Conservation (phyloP, 2,888 invertebrate species). For the Calliopum simillimum region DNA sequence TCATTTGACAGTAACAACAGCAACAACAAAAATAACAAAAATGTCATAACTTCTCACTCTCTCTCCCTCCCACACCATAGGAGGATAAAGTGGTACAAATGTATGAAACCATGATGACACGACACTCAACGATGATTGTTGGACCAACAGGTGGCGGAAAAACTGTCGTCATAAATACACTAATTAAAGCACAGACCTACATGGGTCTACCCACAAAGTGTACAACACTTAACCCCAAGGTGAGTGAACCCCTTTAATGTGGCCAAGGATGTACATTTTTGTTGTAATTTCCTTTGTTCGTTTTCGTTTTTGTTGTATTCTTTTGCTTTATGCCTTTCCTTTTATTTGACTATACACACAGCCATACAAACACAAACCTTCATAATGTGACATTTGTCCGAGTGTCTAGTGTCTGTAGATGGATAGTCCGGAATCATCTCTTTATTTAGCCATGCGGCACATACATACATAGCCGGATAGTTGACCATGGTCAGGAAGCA, state of each 20-base stretch:
- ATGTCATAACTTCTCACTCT: constrained; percentile 37
- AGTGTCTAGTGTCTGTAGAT: too few species aligned
- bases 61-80: constrained; percentile 64
- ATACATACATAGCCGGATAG: too few species aligned
- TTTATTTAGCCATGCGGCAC: too few species aligned
- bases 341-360: not conserved
- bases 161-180: constrained; percentile 82
- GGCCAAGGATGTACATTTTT: constrained; percentile 37
- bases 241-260: constrained; percentile 45
- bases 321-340: constrained; percentile 12
- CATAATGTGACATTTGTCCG: too few species aligned
- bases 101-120: constrained; percentile 95
- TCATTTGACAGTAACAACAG: too few species aligned
- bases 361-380: too few species aligned
- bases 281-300: not conserved
- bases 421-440: too few species aligned
- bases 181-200: constrained; percentile 82
- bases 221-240: constrained; percentile 86
- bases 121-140: constrained; percentile 91
- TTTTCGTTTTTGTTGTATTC: not conserved
- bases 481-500: too few species aligned
- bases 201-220: constrained; percentile 84
- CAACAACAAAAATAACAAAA: constrained; percentile 2
- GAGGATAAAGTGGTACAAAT: constrained; percentile 90
- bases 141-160: constrained; percentile 96